phyloP scores from a whole-genome alignment of 2,888 invertebrate genomes.

The Platycheirus albimanus region DNA sequence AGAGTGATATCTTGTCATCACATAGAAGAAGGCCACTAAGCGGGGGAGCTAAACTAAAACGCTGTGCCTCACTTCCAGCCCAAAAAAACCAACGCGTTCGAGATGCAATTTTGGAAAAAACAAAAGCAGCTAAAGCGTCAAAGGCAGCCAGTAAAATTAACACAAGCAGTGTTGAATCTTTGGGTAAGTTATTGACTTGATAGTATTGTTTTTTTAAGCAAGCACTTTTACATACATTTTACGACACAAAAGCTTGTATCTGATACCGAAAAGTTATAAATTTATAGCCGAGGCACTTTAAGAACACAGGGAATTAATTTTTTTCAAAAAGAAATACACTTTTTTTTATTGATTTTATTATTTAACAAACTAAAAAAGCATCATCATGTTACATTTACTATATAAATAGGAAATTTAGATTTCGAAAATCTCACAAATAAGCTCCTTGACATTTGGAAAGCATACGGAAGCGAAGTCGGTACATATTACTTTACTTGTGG shows the following conservation, averaged over 20 bases:
- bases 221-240: conserved; percentile 41
- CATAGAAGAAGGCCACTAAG: conserved; percentile 82
- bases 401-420: conserved; percentile 78
- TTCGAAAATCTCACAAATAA: conserved; percentile 84
- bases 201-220: conserved; percentile 2
- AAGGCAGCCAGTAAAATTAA: conserved; percentile 47
- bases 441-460: conserved; percentile 86
- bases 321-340: conserved; percentile 27
- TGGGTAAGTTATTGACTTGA: conserved; percentile 78
- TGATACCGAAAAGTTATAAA: conserved; percentile 45
- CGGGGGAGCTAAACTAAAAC: conserved; percentile 83
- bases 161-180: conserved; percentile 82
- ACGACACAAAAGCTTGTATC: conserved; percentile 55
- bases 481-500: conserved; percentile 84
- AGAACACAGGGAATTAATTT: conserved; percentile 22
- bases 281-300: conserved; percentile 53
- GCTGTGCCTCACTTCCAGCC: conserved; percentile 85
- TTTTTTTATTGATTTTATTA: conserved; percentile 53
- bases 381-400: conserved; percentile 57
- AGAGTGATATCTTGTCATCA: conserved; percentile 84
- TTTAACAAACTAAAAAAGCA: conserved; percentile 55
- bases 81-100: conserved; percentile 77
- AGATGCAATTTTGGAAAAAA: conserved; percentile 73
- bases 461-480: conserved; percentile 79
- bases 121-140: conserved; percentile 75